phyloP scores from a whole-genome alignment of 2,888 invertebrate genomes.

The Leptothorax acervorum region DNA sequence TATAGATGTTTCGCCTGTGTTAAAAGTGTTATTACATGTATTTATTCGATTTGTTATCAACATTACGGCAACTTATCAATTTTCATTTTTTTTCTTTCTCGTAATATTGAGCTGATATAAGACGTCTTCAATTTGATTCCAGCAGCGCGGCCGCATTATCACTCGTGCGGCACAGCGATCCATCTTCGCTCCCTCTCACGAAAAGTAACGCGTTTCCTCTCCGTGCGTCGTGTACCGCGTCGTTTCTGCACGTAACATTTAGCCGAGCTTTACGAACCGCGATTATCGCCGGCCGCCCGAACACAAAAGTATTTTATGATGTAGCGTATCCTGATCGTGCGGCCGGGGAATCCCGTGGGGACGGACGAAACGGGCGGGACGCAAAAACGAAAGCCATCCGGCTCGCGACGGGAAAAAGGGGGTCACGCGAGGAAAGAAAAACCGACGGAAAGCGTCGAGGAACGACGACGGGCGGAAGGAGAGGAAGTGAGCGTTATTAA shows the following conservation, averaged over 20 bases:
- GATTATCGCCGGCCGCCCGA: constrained; percentile 57
- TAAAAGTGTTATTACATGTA: not conserved
- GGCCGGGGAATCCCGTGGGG: constrained; percentile 11
- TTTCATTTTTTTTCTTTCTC: not conserved
- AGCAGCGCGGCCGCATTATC: constrained; percentile 33
- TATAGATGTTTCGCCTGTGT: not conserved
- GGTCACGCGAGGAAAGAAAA: constrained; percentile 41
- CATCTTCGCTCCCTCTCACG: constrained; percentile 42
- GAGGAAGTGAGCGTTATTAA: constrained; percentile 62
- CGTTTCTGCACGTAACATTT: constrained; percentile 59
- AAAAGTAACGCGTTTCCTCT: constrained; percentile 49
- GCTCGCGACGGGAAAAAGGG: constrained; percentile 41
- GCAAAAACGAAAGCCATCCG: constrained; percentile 41
- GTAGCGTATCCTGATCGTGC: constrained; percentile 57
- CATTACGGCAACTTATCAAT: not conserved
- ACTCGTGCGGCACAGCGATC: constrained; percentile 33
- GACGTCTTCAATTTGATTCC: constrained; percentile 31
- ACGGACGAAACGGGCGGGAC: constrained; percentile 26
- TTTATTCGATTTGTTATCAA: not conserved
- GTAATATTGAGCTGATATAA: not conserved
- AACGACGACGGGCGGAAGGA: constrained; percentile 26
- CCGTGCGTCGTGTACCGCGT: constrained; percentile 35
- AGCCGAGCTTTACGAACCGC: constrained; percentile 58
- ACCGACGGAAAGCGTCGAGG: constrained; percentile 20
- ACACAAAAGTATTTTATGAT: constrained; percentile 61